Evolutionary conservation across 2,113 vertebrate genomes (phyloP).

Genomic region (Chaetorhynchus papuensis): DNA sequence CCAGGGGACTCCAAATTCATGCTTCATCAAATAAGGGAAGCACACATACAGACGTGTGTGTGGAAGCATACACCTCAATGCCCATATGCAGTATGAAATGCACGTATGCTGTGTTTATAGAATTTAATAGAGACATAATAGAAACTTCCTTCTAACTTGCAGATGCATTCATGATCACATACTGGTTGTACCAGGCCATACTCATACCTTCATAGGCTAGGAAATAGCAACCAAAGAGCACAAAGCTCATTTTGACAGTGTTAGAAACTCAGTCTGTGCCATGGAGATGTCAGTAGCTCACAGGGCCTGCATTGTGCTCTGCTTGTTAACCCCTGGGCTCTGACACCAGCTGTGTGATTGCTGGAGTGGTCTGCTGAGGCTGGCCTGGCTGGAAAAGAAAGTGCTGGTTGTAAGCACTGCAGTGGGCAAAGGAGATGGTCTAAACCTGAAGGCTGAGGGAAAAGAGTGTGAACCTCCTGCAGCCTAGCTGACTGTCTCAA

Average conservation of each 20-base stretch:
- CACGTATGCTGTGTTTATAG: rapidly evolving
- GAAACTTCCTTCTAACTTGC: neutral
- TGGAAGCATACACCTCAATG: neutral
- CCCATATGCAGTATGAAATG: neutral
- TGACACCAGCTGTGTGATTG: rapidly evolving
- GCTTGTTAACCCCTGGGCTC: neutral
- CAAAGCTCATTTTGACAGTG: neutral
- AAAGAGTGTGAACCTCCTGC: neutral
- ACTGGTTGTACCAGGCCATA: neutral
- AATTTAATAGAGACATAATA: neutral
- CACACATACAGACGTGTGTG: neutral
- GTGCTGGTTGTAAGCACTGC: neutral
- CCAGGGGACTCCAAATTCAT: neutral
- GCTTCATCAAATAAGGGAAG: neutral
- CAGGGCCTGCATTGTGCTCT: neutral
- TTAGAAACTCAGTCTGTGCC: neutral
- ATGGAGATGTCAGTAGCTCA: neutral
- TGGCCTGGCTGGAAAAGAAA: neutral
- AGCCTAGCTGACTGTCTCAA: neutral
- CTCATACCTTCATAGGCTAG: neutral
- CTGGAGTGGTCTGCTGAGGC: neutral
- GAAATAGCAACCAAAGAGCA: neutral
- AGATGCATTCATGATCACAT: neutral
- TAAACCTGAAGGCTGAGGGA: neutral
- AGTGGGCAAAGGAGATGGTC: neutral